phyloP scores from a whole-genome alignment of 37 sponge, comb jelly and placozoan genomes.

The Beroe ovata region DNA sequence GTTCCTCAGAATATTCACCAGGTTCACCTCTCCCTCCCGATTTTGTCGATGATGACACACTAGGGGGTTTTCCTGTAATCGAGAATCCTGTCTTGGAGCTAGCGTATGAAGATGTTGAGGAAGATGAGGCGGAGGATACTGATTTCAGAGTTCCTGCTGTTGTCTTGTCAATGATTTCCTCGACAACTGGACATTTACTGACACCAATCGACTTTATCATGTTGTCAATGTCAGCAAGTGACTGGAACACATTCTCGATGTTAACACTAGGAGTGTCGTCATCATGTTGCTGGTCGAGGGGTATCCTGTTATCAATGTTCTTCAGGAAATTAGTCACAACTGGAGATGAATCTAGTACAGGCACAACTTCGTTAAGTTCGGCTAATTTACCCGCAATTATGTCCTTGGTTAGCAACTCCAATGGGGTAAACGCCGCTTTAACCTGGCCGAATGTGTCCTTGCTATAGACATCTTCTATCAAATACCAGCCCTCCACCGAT shows the following conservation, averaged over 20 bases:
- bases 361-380: background rate
- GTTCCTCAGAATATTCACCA: background rate
- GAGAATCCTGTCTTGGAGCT: background rate
- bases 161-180: background rate
- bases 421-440: conserved; percentile 30
- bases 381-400: background rate
- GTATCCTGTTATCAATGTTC: background rate
- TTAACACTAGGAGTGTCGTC: background rate
- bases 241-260: conserved; percentile 24
- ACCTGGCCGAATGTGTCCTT: conserved; percentile 36
- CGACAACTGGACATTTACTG: background rate
- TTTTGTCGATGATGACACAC: background rate
- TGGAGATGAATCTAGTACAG: background rate
- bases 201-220: conserved; percentile 28
- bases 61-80: background rate
- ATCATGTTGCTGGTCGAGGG: background rate
- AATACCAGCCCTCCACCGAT: conserved; percentile 49
- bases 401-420: conserved; percentile 24
- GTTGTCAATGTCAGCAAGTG: background rate
- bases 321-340: conserved; percentile 15
- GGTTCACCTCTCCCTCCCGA: background rate
- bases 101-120: background rate
- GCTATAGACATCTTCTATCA: conserved; percentile 54
- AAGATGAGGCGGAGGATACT: background rate
- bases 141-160: background rate